Percentiles rank a stretch among this genome's conserved stretches.
Evolutionary conservation across 2,888 invertebrate genomes (phyloP).

Genomic region (Nomada flava): DNA sequence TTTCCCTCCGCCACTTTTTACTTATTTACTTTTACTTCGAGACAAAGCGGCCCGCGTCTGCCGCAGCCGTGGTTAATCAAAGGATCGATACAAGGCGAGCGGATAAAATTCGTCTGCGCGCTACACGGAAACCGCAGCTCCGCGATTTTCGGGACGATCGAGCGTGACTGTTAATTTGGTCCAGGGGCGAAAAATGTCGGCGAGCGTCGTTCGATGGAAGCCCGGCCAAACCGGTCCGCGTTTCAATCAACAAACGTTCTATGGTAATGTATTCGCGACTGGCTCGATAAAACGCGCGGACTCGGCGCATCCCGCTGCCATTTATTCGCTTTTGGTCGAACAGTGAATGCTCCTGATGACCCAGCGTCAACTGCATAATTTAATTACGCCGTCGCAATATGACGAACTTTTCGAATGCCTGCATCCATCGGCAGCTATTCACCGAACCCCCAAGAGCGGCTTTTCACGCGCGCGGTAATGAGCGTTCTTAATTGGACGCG

Average conservation of each 20-base stretch:
- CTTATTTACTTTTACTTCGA: background rate
- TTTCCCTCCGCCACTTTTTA: background rate
- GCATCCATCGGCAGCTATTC: slow-evolving; percentile 1
- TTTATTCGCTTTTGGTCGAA: slow-evolving; percentile 49
- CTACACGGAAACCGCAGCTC: background rate
- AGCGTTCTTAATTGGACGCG: slow-evolving; percentile 64
- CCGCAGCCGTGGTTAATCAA: background rate
- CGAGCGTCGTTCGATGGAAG: slow-evolving; percentile 22
- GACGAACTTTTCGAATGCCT: slow-evolving; percentile 57
- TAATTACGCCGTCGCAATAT: slow-evolving; percentile 58
- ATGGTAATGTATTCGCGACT: slow-evolving; percentile 62
- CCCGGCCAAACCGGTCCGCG: slow-evolving; percentile 50
- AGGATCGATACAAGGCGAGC: background rate
- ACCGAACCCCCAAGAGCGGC: slow-evolving; percentile 3
- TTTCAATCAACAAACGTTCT: slow-evolving; percentile 65
- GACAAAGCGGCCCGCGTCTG: background rate
- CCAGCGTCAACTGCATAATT: slow-evolving; percentile 63
- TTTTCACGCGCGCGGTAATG: slow-evolving; percentile 53
- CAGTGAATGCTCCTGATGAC: slow-evolving; percentile 61
- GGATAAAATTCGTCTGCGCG: background rate
- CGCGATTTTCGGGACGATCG: slow-evolving; percentile 13
- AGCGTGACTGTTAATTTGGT: slow-evolving; percentile 42
- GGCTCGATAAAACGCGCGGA: slow-evolving; percentile 54
- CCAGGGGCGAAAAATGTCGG: slow-evolving; percentile 36
- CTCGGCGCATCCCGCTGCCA: slow-evolving; percentile 11